Evolutionary conservation across 1,140 invertebrate genomes (phyloP).

Genomic region (Calephelis nemesis): DNA sequence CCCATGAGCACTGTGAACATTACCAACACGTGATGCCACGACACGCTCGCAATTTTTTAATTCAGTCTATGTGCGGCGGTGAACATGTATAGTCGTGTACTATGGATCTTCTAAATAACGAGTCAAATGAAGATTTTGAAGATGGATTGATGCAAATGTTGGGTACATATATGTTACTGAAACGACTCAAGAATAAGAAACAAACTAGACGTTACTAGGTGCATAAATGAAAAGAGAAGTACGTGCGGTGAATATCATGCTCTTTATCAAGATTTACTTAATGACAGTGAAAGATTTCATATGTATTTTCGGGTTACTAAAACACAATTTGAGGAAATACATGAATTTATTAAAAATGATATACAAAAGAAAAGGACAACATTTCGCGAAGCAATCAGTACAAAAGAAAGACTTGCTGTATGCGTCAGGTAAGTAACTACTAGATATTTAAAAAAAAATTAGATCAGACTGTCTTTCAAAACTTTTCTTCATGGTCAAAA

Average conservation of each 20-base stretch:
- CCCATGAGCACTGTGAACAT: too few species aligned
- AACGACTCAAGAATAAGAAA: constrained; percentile 13
- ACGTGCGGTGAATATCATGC: constrained; percentile 19
- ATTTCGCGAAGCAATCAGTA: constrained; percentile 34
- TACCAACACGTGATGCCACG: too few species aligned
- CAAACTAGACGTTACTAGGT: not conserved
- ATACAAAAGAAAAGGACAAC: constrained; percentile 32
- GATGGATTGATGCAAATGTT: constrained; percentile 18
- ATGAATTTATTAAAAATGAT: constrained; percentile 31
- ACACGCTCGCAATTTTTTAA: too few species aligned
- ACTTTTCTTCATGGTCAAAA: constrained; percentile 6
- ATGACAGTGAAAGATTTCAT: constrained; percentile 27
- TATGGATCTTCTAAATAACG: too few species aligned
- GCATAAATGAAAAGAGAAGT: constrained; percentile 20
- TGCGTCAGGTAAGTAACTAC: constrained; percentile 34
- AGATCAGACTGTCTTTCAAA: too few species aligned
- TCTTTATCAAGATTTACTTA: constrained; percentile 17
- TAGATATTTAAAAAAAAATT: constrained; percentile 1
- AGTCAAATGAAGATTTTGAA: not conserved
- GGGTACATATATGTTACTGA: constrained; percentile 19
- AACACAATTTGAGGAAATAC: constrained; percentile 32
- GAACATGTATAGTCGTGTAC: too few species aligned
- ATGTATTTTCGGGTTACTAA: constrained; percentile 32
- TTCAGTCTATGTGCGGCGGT: too few species aligned
- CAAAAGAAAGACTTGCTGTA: constrained; percentile 38